Percentiles rank a stretch among this genome's conserved stretches.
These are phyloP conservation scores for Patella ulyssiponensis DNA, from an alignment of 2,888 invertebrate genomes.

Conservation along the genomic window DNA sequence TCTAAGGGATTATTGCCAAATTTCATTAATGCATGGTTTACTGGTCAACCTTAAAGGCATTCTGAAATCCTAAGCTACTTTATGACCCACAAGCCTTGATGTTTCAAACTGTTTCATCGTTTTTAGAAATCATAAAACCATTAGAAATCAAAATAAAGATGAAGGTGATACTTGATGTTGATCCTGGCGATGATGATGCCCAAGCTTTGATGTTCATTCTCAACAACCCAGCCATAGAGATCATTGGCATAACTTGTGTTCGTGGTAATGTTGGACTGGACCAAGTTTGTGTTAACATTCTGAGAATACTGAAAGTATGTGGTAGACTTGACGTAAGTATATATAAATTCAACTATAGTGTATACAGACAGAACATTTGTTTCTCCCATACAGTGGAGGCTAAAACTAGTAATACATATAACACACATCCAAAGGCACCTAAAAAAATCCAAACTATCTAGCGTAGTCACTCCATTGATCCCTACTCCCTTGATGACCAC, in stretches of 20 bases:
- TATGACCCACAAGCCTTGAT: too few species aligned
- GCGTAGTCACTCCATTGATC: too few species aligned
- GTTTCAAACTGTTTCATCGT: too few species aligned
- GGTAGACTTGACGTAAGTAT: slow-evolving; percentile 55
- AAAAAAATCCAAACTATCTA: too few species aligned
- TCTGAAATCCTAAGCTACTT: too few species aligned
- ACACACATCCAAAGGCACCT: too few species aligned
- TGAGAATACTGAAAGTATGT: slow-evolving; percentile 76
- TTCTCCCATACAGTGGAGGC: neutral
- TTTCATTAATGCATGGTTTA: too few species aligned
- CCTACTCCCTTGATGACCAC: too few species aligned
- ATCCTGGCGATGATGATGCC: slow-evolving; percentile 71
- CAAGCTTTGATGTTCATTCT: slow-evolving; percentile 69
- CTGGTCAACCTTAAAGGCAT: too few species aligned
- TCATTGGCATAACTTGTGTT: slow-evolving; percentile 83
- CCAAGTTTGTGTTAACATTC: slow-evolving; percentile 81
- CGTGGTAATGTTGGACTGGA: slow-evolving; percentile 82
- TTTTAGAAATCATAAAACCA: too few species aligned
- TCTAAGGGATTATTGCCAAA: too few species aligned
- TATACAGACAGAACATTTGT: neutral
- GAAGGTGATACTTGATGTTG: slow-evolving; percentile 68
- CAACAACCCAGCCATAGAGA: slow-evolving; percentile 72
- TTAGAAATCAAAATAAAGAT: neutral
- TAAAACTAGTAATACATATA: too few species aligned
- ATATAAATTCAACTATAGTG: neutral